phyloP scores from a whole-genome alignment of 2,113 vertebrate species.

The Callaeas wilsoni region DNA sequence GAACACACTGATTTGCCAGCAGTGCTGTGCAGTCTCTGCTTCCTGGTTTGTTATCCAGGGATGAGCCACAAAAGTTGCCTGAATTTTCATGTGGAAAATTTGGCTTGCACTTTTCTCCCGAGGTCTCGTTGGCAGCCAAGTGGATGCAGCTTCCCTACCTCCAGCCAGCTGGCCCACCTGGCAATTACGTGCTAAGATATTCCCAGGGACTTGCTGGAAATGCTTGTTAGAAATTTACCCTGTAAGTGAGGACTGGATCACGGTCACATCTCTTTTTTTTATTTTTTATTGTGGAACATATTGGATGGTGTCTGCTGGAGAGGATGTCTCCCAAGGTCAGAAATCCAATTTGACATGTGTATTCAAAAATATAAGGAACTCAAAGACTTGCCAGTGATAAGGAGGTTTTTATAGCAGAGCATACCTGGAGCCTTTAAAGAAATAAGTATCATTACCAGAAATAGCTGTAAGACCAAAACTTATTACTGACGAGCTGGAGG shows the following conservation, averaged over 20 bases:
- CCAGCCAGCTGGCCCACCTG: slow-evolving; percentile 1
- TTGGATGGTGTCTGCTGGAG: not conserved
- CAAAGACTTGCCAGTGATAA: not conserved
- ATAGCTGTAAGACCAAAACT: not conserved
- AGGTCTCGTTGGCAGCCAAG: not conserved
- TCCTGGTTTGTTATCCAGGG: not conserved
- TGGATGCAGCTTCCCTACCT: not conserved
- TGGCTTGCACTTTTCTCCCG: not conserved
- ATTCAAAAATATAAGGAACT: not conserved
- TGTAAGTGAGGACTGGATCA: not conserved
- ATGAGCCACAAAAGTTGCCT: not conserved
- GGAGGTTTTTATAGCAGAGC: not conserved
- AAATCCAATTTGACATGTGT: not conserved
- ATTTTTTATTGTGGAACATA: not conserved
- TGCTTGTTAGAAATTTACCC: not conserved
- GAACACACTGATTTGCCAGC: not conserved
- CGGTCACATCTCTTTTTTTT: not conserved
- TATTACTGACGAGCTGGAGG: not conserved
- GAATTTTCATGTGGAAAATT: not conserved
- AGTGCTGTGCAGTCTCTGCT: not conserved
- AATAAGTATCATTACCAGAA: not conserved
- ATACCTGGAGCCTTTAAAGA: not conserved
- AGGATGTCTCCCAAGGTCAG: not conserved
- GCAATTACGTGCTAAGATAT: not conserved
- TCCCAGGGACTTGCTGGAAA: not conserved